These are phyloP conservation scores for Harpagifer antarcticus DNA, from an alignment of 2,797 vertebrate species.

Conservation along the genomic window DNA sequence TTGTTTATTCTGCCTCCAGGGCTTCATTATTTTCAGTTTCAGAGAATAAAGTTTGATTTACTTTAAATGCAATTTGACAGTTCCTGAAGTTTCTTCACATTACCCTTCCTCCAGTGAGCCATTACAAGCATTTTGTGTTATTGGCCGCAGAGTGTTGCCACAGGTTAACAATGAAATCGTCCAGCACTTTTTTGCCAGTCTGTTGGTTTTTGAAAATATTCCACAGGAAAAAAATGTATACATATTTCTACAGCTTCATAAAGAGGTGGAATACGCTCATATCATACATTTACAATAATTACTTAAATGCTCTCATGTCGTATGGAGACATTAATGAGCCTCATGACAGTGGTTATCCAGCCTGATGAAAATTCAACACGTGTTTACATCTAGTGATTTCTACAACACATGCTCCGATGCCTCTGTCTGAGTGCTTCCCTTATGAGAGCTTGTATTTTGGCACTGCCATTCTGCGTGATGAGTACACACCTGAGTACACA, in stretches of 20 bases:
- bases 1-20: too few species aligned
- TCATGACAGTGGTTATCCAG: not conserved
- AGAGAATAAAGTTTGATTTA: not conserved
- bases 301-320: not conserved
- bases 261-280: not conserved
- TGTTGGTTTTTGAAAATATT: not conserved
- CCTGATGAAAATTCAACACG: slow-evolving; percentile 30
- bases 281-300: not conserved
- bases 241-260: not conserved
- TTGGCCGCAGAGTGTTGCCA: slow-evolving; percentile 14
- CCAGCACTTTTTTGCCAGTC: not conserved
- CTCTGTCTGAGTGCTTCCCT: slow-evolving; percentile 13
- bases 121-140: slow-evolving; percentile 9
- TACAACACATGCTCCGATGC: not conserved
- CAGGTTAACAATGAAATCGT: slow-evolving; percentile 11
- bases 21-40: not conserved
- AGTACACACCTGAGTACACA: slow-evolving; percentile 49
- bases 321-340: not conserved
- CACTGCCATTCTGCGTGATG: slow-evolving; percentile 35
- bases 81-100: not conserved
- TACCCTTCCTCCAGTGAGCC: slow-evolving; percentile 13
- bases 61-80: slow-evolving; percentile 2
- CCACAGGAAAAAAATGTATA: not conserved
- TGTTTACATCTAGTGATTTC: slow-evolving; percentile 27
- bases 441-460: slow-evolving; percentile 27